Evolutionary conservation across 1,140 invertebrate species (phyloP).

Genomic region (Lepidurus arcticus): DNA sequence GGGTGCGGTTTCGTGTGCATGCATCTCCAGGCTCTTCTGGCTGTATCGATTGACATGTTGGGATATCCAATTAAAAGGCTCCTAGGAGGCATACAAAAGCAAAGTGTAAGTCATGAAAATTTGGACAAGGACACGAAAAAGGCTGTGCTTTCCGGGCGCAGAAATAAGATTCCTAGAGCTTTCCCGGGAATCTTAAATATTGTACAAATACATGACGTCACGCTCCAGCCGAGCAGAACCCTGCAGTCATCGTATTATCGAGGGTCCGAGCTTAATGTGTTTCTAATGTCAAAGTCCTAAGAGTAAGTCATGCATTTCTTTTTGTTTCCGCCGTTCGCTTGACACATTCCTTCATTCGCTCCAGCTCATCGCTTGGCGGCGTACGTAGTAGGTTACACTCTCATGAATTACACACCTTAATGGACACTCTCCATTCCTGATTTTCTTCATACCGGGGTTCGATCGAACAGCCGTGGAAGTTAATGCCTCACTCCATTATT

Average conservation of each 20-base stretch:
- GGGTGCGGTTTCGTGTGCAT: too few relatives aligned
- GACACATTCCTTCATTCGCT: too few relatives aligned
- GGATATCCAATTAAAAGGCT: background rate
- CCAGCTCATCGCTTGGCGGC: too few relatives aligned
- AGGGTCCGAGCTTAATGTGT: background rate
- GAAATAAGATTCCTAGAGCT: background rate
- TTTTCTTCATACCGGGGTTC: too few relatives aligned
- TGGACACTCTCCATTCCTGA: too few relatives aligned
- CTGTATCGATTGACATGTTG: constrained; percentile 6
- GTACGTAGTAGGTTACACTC: too few relatives aligned
- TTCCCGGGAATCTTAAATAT: background rate
- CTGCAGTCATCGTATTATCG: background rate
- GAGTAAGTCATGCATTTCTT: background rate
- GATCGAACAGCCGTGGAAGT: too few relatives aligned
- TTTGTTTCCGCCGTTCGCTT: background rate
- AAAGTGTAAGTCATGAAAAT: background rate
- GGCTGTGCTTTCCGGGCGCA: background rate
- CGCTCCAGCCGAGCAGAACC: background rate
- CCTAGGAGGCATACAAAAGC: background rate
- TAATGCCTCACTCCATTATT: constrained; percentile 33
- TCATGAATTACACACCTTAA: too few relatives aligned
- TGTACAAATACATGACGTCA: background rate
- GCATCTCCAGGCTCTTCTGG: background rate
- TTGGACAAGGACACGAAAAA: background rate
- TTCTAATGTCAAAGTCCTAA: background rate